Evolutionary conservation across 1,140 invertebrate species (phyloP), one percentile per base, ranked within the genome.

Genomic region (Zaprionus tsacasi): DNA sequence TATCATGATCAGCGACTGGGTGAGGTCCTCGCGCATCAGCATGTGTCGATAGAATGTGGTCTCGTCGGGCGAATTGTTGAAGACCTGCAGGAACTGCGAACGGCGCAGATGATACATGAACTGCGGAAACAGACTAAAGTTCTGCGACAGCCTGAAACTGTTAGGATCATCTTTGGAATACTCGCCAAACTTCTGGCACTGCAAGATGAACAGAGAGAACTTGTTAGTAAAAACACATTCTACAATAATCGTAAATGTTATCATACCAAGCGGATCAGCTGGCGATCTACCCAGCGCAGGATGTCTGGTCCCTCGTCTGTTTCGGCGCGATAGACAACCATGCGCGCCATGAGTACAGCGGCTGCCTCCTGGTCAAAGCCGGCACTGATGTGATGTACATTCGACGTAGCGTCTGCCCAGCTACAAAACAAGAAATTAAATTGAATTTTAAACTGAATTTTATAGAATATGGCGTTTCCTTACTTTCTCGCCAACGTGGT

Each of bases 21-120:
- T 98, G 67, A 99, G 94, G 93, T 99, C 98, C 94, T 99, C 99
- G 63, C 97, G 94, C 96, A 99, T 98, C 72, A 99, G 93, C 96
- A 99, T 98, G 92, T 99, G 98, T 79, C 98, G 96, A 92, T 99
- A 99, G 93, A 99, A 99, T 65, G 98, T 98, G 30, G 99, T 99
- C 95, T 99, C 99, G 94, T 99, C 99, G 1, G 99, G 99, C 58
- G 98, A 99, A 94, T 99, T 99, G 93, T 99, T 99, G 93, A 99
- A 99, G n/a, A 99, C 99, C 95, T 99, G 99, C 73, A 99, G 94
- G 93, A 99, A 99, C 93, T 99, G 99, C 48, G 99, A 99, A 75
- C 99, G 95, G 70, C 99, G 94, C 77, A 99, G 93, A 93, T 99
- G 99, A 93, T 99, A 99, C 98, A 99, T 99, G 93, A 99, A 99